These are phyloP conservation scores for Pangasius sanitwongsei DNA, from an alignment of 2,797 vertebrate species.

Conservation along the genomic window DNA sequence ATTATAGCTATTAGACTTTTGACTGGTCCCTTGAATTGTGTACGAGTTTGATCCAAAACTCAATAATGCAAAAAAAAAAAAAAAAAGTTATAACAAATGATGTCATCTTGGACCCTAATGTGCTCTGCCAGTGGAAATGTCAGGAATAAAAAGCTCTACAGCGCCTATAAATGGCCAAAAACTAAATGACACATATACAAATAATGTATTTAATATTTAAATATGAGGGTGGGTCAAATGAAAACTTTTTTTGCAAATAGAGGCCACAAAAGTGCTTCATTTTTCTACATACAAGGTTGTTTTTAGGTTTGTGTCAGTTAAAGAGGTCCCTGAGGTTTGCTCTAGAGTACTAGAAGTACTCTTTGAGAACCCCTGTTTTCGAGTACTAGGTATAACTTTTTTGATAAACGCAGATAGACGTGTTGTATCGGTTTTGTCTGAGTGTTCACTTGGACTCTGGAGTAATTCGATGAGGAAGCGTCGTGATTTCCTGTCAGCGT, in stretches of 20 bases:
- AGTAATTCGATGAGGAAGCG: conserved; percentile 64
- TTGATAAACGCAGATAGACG: not conserved
- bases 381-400: not conserved
- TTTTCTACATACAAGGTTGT: not conserved
- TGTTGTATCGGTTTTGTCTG: not conserved
- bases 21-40: not conserved
- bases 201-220: not conserved
- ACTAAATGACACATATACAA: not conserved
- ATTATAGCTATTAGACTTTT: not conserved
- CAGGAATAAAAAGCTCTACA: not conserved
- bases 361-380: not conserved
- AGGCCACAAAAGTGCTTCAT: not conserved
- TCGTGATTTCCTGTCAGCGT: conserved; percentile 67
- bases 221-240: not conserved
- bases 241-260: not conserved
- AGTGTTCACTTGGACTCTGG: conserved; percentile 29
- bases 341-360: not conserved
- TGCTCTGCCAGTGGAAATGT: not conserved
- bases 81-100: not conserved
- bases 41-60: not conserved
- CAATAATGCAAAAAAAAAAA: not conserved
- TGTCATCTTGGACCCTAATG: too few relatives aligned
- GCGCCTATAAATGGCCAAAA: not conserved
- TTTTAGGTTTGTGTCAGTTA: not conserved
- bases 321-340: not conserved